Evolutionary conservation across 2,797 vertebrate genomes (phyloP).

Genomic region (Pitangus sulphuratus): DNA sequence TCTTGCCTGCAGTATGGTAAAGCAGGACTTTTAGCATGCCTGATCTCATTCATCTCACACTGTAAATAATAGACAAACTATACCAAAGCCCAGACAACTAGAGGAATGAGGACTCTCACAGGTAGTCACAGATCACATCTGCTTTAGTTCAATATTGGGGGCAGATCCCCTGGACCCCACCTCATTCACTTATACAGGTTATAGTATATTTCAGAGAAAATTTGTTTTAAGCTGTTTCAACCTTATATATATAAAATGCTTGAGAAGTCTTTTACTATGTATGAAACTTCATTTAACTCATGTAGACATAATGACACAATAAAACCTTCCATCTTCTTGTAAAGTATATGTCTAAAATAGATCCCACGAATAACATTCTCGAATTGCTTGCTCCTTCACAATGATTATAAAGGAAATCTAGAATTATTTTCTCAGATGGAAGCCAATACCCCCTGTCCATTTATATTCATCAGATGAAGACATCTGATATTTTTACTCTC

Average conservation of each 20-base stretch:
- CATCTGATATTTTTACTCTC: neutral
- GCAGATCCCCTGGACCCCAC: neutral
- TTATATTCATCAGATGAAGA: neutral
- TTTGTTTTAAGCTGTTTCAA: neutral
- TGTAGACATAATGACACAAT: neutral
- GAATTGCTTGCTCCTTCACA: neutral
- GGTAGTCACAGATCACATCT: neutral
- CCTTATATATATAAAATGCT: neutral
- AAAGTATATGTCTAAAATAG: neutral
- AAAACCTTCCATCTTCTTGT: neutral
- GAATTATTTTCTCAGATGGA: neutral
- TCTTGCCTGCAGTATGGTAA: neutral
- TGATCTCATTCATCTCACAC: neutral
- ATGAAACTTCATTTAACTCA: neutral
- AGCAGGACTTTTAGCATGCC: neutral
- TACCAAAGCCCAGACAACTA: fast-evolving
- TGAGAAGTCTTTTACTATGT: neutral
- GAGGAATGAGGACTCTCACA: neutral
- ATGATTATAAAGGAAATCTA: neutral
- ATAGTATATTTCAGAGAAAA: neutral
- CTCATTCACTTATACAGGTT: neutral
- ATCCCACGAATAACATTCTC: neutral
- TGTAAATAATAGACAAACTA: neutral
- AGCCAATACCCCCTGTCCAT: neutral
- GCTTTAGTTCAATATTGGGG: neutral